Percentiles rank a stretch among this genome's conserved stretches.
Evolutionary conservation across 2,888 invertebrate genomes (phyloP).

Genomic region (Drosophila nr. fundita): DNA sequence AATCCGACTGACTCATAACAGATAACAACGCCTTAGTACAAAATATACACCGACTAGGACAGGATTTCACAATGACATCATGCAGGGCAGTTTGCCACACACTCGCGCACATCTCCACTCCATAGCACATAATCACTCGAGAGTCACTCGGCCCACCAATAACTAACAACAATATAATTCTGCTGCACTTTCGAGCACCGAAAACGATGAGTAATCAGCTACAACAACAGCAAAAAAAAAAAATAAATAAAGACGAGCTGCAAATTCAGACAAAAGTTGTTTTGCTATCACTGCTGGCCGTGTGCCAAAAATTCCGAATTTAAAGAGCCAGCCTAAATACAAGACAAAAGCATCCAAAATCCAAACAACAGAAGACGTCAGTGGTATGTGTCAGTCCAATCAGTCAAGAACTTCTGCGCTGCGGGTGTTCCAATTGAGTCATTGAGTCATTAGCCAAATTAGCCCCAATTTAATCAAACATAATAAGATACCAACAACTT

Average conservation of each 20-base stretch:
- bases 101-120: not conserved
- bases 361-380: constrained; percentile 6
- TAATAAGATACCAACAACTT: not conserved
- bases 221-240: not conserved
- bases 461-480: constrained; percentile 19
- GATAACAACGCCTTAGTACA: constrained; percentile 5
- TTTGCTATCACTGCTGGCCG: constrained; percentile 42
- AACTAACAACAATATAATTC: not conserved
- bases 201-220: constrained; percentile 27
- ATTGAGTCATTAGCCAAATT: constrained; percentile 51
- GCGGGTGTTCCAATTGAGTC: constrained; percentile 42
- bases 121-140: not conserved
- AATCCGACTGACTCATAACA: constrained; percentile 49
- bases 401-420: constrained; percentile 19
- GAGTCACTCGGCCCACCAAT: not conserved
- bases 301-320: constrained; percentile 41
- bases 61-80: constrained; percentile 68
- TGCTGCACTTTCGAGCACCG: constrained; percentile 10
- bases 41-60: constrained; percentile 11
- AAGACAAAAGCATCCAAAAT: constrained; percentile 7
- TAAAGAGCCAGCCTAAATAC: constrained; percentile 22
- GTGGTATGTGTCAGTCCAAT: constrained; percentile 28
- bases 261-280: constrained; percentile 27
- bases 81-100: constrained; percentile 5
- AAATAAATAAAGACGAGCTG: constrained; percentile 21